These are phyloP conservation scores for Pelobates cultripes DNA, from an alignment of 2,797 vertebrate species.

Conservation along the genomic window DNA sequence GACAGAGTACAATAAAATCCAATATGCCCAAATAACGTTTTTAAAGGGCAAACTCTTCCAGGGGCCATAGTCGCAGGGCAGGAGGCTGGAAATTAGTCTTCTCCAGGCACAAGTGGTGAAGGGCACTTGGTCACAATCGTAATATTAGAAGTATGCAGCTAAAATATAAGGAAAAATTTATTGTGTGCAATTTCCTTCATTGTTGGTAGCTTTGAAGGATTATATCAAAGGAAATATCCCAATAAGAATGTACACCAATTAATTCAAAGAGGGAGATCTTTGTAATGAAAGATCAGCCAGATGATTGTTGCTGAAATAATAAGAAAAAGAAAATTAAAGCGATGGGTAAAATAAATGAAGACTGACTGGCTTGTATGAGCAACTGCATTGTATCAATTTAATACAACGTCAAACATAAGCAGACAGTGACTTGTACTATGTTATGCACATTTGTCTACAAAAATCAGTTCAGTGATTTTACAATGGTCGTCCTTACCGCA, in stretches of 20 bases:
- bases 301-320: slow-evolving; percentile 16
- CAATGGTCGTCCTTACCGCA: no score
- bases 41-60: no score
- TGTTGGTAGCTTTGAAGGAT: slow-evolving; percentile 11
- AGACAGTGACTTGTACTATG: not conserved
- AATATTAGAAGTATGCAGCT: slow-evolving; percentile 14
- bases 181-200: slow-evolving; percentile 16
- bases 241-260: slow-evolving; percentile 20
- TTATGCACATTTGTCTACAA: not conserved
- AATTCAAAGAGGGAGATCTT: slow-evolving; percentile 11
- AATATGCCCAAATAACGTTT: no score
- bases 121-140: no score
- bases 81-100: no score
- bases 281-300: slow-evolving; percentile 14
- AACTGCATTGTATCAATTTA: slow-evolving; percentile 4
- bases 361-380: no score
- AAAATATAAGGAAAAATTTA: slow-evolving; percentile 30
- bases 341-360: not conserved
- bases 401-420: not conserved
- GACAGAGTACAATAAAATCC: no score
- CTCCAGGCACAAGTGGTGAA: no score
- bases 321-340: slow-evolving; percentile 45
- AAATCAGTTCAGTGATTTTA: no score
- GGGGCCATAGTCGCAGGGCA: no score
- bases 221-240: slow-evolving; percentile 30